phyloP scores from a whole-genome alignment of 2,797 vertebrate genomes.

The Tapirus indicus region DNA sequence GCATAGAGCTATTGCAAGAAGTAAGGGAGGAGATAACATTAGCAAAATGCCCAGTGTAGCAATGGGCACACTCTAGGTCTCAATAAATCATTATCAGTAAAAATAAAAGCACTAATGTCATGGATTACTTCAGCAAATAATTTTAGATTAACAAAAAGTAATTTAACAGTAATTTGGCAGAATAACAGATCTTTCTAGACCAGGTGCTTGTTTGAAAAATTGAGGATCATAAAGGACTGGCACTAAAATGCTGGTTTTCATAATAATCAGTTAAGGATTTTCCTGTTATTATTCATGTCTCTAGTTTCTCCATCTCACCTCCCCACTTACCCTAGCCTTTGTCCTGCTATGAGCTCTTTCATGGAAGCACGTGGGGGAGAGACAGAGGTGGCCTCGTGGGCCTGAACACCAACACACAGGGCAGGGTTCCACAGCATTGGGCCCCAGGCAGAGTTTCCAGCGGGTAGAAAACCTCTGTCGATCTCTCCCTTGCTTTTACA shows the following conservation, averaged over 20 bases:
- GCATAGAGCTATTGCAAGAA: not conserved
- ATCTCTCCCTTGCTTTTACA: not conserved
- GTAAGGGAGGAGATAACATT: not conserved
- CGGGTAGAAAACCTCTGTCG: not conserved
- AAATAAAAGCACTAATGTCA: not conserved
- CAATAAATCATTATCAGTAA: not conserved
- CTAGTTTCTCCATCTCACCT: not conserved
- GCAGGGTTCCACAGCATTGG: not conserved
- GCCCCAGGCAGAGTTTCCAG: not conserved
- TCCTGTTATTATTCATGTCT: not conserved
- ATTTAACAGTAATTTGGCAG: not conserved
- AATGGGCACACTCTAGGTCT: too few species aligned
- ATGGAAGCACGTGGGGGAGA: rapidly evolving
- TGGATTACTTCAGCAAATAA: not conserved
- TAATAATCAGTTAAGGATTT: not conserved
- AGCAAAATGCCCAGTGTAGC: not conserved
- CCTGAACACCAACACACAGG: not conserved
- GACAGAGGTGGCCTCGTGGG: not conserved
- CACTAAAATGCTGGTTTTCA: slow-evolving; percentile 8
- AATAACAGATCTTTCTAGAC: not conserved
- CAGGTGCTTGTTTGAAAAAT: not conserved
- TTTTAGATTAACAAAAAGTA: slow-evolving; percentile 42
- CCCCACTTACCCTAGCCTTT: not conserved
- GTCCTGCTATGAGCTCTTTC: not conserved
- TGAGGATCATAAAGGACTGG: not conserved